phyloP scores from a whole-genome alignment of 2,113 vertebrate genomes.

The Notothenia rossii region DNA sequence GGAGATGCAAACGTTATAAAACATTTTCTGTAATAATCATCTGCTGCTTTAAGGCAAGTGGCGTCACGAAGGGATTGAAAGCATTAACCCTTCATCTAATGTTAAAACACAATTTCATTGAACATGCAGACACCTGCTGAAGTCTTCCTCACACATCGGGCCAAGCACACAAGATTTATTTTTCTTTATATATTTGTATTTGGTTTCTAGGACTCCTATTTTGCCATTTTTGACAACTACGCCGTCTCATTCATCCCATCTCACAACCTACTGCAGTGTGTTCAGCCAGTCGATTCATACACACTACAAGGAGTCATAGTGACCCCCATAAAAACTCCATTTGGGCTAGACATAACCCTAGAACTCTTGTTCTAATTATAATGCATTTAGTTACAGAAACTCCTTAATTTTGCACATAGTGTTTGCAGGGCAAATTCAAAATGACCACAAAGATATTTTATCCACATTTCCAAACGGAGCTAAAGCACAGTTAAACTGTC shows the following conservation, averaged over 20 bases:
- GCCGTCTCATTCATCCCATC: conserved; percentile 41
- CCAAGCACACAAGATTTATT: conserved; percentile 19
- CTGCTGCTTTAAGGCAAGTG: conserved; percentile 19
- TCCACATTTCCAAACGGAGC: conserved; percentile 29
- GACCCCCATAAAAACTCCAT: conserved; percentile 4
- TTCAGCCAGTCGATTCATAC: conserved; percentile 35
- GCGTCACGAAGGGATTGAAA: conserved; percentile 15
- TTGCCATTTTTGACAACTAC: conserved; percentile 37
- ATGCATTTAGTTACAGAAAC: conserved; percentile 20
- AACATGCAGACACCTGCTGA: conserved; percentile 36
- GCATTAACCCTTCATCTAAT: conserved; percentile 2
- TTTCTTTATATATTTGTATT: too few relatives aligned
- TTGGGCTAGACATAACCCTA: not conserved
- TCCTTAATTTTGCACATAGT: conserved; percentile 45
- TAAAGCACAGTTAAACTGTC: conserved; percentile 35
- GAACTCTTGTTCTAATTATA: conserved; percentile 34
- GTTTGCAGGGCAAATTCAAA: conserved; percentile 31
- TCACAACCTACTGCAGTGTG: conserved; percentile 24
- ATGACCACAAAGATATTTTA: conserved; percentile 9
- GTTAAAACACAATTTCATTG: conserved; percentile 14
- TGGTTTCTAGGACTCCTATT: conserved; percentile 2
- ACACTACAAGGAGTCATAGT: conserved; percentile 50
- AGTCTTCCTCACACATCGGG: conserved; percentile 71
- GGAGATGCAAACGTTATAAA: conserved; percentile 28
- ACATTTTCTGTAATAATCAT: not conserved